Conservation (phyloP, 2,888 invertebrate genomes). For the Coelopa pilipes region DNA sequence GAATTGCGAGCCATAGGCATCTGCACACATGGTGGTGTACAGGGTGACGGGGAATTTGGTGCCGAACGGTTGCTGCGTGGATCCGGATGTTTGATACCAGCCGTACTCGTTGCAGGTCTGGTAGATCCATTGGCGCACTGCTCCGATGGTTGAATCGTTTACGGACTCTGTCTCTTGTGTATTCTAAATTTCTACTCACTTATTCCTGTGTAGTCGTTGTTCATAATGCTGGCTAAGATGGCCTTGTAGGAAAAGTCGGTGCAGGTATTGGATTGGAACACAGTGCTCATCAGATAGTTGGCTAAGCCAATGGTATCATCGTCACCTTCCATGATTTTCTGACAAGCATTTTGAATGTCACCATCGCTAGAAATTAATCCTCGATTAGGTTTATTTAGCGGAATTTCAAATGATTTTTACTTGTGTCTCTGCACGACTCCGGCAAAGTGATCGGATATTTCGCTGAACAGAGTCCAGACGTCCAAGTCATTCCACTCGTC, state of each 20-base stretch:
- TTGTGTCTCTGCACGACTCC: constrained; percentile 58
- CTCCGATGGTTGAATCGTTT: not conserved
- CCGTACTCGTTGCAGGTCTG: constrained; percentile 90
- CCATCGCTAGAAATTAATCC: not conserved
- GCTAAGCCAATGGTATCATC: constrained; percentile 48
- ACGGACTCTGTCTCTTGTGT: not conserved
- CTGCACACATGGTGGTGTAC: constrained; percentile 54
- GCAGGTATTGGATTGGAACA: constrained; percentile 46
- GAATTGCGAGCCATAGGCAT: constrained; percentile 49
- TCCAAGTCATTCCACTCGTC: constrained; percentile 50
- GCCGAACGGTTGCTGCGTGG: constrained; percentile 46
- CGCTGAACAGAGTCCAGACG: constrained; percentile 57
- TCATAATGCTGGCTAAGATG: constrained; percentile 48
- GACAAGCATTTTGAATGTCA: not conserved
- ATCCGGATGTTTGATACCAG: constrained; percentile 80
- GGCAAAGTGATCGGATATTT: constrained; percentile 57
- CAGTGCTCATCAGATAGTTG: constrained; percentile 42
- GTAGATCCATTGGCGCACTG: constrained; percentile 74
- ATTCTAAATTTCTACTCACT: constrained; percentile 22
- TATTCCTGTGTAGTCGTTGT: constrained; percentile 42
- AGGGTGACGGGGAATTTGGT: constrained; percentile 53
- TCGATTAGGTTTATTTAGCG: not conserved
- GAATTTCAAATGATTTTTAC: constrained; percentile 41
- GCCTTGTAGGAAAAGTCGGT: constrained; percentile 55
- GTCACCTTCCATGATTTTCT: not conserved